Conservation (phyloP, 2,797 vertebrate genomes). For the Philypnodon macrostomus region DNA sequence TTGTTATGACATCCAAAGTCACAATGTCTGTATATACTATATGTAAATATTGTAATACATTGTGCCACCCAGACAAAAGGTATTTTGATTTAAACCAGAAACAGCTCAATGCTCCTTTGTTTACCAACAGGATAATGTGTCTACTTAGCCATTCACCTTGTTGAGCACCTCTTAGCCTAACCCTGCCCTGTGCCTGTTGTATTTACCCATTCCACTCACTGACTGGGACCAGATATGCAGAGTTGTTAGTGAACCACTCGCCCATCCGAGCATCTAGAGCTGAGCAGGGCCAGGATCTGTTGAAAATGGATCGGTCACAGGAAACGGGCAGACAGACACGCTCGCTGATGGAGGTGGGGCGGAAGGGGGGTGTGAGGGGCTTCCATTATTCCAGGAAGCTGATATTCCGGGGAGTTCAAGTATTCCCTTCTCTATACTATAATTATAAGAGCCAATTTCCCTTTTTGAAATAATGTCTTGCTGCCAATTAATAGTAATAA, state of each 20-base stretch:
- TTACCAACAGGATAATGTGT: conserved; percentile 12
- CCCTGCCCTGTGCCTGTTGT: conserved; percentile 30
- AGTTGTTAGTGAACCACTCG: conserved; percentile 6
- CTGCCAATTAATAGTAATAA: conserved; percentile 77
- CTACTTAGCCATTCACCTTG: conserved; percentile 28
- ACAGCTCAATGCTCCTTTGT: conserved; percentile 3
- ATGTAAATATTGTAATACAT: too few species aligned
- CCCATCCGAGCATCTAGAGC: conserved; percentile 41
- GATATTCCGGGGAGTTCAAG: conserved; percentile 78
- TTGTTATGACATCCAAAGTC: too few species aligned
- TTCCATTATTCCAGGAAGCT: conserved; percentile 76
- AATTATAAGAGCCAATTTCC: conserved; percentile 81
- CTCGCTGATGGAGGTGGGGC: conserved; percentile 47
- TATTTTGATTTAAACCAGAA: background rate
- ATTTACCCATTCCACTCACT: conserved; percentile 23
- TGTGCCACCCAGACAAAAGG: background rate
- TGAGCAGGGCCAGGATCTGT: conserved; percentile 55
- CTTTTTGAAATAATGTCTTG: conserved; percentile 78
- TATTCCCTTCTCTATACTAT: conserved; percentile 79
- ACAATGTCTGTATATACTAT: too few species aligned
- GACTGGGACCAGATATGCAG: conserved; percentile 20
- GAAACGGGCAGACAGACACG: conserved; percentile 70
- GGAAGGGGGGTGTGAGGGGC: conserved; percentile 38
- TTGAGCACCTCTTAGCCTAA: conserved; percentile 18
- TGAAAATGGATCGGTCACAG: conserved; percentile 76